phyloP scores from a whole-genome alignment of 2,797 vertebrate species.

The Semaprochilodus insignis region DNA sequence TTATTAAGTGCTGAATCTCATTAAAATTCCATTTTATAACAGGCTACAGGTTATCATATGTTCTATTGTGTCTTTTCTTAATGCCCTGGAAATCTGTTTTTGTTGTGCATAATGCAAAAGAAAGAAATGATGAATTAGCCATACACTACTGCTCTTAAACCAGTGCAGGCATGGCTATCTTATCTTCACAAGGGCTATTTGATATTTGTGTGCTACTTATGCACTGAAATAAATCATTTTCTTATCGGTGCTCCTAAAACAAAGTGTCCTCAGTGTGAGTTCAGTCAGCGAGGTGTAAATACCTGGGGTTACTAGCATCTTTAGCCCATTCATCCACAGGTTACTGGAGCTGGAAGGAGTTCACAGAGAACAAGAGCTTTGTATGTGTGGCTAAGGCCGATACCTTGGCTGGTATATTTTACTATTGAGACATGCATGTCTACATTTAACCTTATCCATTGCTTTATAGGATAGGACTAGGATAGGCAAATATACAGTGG shows the following conservation, averaged over 20 bases:
- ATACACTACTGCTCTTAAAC: slow-evolving; percentile 60
- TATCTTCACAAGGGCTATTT: slow-evolving; percentile 69
- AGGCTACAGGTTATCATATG: slow-evolving; percentile 1
- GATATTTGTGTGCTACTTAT: slow-evolving; percentile 68
- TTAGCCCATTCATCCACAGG: slow-evolving; percentile 34
- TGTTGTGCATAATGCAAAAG: slow-evolving; percentile 50
- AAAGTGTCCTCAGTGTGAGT: slow-evolving; percentile 52
- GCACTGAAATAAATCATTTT: slow-evolving; percentile 75
- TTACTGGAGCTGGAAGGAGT: neutral
- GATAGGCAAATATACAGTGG: too few species aligned
- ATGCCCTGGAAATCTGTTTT: slow-evolving; percentile 20
- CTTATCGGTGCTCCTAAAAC: slow-evolving; percentile 68
- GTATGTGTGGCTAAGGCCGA: too few species aligned
- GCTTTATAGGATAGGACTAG: too few species aligned
- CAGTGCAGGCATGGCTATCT: slow-evolving; percentile 71
- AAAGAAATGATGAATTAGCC: slow-evolving; percentile 73
- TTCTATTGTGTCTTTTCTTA: slow-evolving; percentile 1
- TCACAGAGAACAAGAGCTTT: too few species aligned
- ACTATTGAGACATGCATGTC: neutral
- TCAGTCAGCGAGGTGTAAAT: slow-evolving; percentile 55
- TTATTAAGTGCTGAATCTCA: neutral
- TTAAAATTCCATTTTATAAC: neutral
- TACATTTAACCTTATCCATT: neutral
- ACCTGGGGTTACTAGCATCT: slow-evolving; percentile 44
- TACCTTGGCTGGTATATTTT: too few species aligned